These are phyloP conservation scores for Shinisaurus crocodilurus DNA, from an alignment of 2,113 vertebrate genomes.

Conservation along the genomic window DNA sequence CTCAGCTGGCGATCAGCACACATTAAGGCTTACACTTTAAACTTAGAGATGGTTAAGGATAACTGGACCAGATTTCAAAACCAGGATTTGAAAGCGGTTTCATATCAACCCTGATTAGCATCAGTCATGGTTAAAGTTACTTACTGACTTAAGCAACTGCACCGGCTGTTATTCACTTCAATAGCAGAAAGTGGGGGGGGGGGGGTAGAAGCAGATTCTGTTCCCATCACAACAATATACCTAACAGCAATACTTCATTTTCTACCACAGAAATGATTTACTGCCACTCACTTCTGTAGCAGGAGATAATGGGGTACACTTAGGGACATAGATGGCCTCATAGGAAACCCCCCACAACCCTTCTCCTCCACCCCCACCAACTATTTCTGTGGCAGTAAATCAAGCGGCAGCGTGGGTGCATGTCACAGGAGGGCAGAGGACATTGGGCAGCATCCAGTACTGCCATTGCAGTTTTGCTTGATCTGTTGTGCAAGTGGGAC, in stretches of 20 bases:
- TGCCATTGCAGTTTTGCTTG: too few relatives aligned
- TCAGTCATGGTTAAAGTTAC: background rate
- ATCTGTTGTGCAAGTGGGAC: too few relatives aligned
- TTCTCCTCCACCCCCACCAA: too few relatives aligned
- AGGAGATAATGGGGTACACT: background rate
- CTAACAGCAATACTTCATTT: background rate
- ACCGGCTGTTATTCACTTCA: background rate
- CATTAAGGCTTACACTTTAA: background rate
- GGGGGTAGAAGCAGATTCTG: background rate
- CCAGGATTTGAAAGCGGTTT: background rate
- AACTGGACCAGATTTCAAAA: background rate
- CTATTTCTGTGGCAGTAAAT: background rate
- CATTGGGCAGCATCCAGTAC: too few relatives aligned
- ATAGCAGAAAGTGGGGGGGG: background rate
- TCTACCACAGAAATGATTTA: background rate
- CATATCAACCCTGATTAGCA: background rate
- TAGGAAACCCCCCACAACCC: background rate
- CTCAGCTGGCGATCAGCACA: background rate
- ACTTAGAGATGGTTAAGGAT: background rate
- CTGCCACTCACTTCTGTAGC: background rate
- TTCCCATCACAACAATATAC: background rate
- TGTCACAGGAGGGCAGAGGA: too few relatives aligned
- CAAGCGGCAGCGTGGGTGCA: background rate
- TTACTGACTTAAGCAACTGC: background rate
- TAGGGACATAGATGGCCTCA: background rate